Base-by-base conservation (phyloP, 2,113 vertebrate genomes). In the Romanogobio albipinnatus region DNA sequence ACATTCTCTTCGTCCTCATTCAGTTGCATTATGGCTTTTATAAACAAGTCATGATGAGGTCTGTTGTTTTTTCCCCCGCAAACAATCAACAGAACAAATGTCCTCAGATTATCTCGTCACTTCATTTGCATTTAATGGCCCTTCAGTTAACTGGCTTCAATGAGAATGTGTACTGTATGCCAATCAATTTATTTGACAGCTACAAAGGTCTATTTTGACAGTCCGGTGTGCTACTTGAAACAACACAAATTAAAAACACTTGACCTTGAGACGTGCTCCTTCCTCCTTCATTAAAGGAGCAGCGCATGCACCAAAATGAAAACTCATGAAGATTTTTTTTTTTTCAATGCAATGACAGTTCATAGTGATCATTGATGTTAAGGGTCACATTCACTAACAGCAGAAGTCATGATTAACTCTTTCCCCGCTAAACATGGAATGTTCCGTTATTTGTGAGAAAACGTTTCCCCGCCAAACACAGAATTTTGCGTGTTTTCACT, bases 11-110 rank as follows among this genome's bases (percentile, higher is more conserved):
- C 85, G 76, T 45, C 62, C 73, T 19, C 77, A 64, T 84, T 90
- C 24, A 87, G 87, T 90, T 83, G 90, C 89, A 84, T 36, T 7
- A 62, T 85, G 84, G 58, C 77, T 51, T 15, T 81, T 87, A 76
- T 75, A 58, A 68, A 78, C 68, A 26, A 43, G 68, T 53, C 47
- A 19, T 45, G 64, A 61, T 43, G 81, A 80, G 56, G 45, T 84
- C 68, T 84, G 13, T 62, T 85, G 76, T 62, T 79, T 78, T 39
- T 62, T 76, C 74, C 58, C 49, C 75, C 17, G 68, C 33, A 61
- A 70, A 84, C 49, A 36, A 84, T 83, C 71, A 80, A 76, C 64
- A 58, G 61, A 84, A 83, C 66, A 83, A 81, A 80, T 43, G 19
- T 62, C 36, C 66, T 8, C 33, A 22, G 43, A 78, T 79, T 83